Base-by-base conservation (phyloP, 2,797 vertebrate species). In the Cygnus olor region DNA sequence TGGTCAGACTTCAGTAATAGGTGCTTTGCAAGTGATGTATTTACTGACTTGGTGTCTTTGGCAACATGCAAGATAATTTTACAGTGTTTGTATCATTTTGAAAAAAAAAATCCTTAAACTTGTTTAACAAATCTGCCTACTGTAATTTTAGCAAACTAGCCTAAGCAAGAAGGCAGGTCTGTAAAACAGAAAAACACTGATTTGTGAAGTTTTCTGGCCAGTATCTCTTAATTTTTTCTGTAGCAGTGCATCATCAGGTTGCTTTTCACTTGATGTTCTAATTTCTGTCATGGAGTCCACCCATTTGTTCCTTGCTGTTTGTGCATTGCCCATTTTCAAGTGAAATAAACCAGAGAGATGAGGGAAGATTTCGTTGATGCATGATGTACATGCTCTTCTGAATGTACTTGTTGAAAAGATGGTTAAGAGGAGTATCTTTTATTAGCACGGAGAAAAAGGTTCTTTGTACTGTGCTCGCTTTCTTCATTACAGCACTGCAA, bases 1-100 rank as follows among this genome's bases (percentile, higher is more conserved):
- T 93, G 88, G 42, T 93, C 73, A 27, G 69, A 90, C 65, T 88
- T 97, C 92, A 82, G 94, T 91, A 93, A 64, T 91, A 96, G 95
- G 92, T 97, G 97, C 90, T 94, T 92, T 68, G 57, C 80, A 83
- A 88, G 71, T 68, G 34, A 88, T 64, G 40, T 71, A 11, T 90
- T 91, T 71, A 60, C 44, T 68, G 93, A 63, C 32, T 76, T 64
- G 49, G 32, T 93, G 36, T 93, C 81, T 94, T 92, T 89, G 78
- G 76, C 72, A 82, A 49, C 42, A 70, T 95, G 89, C 85, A 91
- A 83, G 85, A 89, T 44, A 56, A 58, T 44, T 95, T 96, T 80
- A 74, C 54, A 65, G 74, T 90, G 80, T 93, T 95, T 45, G 17
- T 84, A 40, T 88, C 16, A 13, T 90, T 90, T 58, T 80, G 27